Evolutionary conservation across 64 coral and sea anemone genomes (phyloP), one percentile per base, ranked within the genome.

Genomic region (Pachyseris speciosa): DNA sequence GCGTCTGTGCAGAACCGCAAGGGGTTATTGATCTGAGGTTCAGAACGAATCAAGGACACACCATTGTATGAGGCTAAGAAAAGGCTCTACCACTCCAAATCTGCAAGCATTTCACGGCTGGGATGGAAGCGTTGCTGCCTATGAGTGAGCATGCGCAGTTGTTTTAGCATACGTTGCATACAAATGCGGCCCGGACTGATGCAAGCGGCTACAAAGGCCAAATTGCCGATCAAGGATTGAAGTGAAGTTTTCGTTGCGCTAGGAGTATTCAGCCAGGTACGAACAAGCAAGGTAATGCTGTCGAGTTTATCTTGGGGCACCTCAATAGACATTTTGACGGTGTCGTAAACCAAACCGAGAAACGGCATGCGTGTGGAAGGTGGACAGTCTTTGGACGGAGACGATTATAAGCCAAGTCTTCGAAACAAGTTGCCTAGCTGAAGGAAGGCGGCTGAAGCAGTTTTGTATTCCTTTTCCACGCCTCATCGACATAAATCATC

Each of bases 121-220:
- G 80, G 80, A 9, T 9, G 3, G 33, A 84, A 84, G 37, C 37
- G 58, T 9, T 17, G 8, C 16, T 25, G 37, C 40, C 67, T 84
- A 17, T 64, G 4, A 17, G 59, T 55, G 37, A 84, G 80, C 27
- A 28, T 55, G 33, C 58, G 58, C 5, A 84, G 42, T 40, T 65
- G 57, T 8, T 66, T 30, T 13, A 84, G 36, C 57, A 66, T 11
- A 45, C 80, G 57, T 31, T 45, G 80, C 80, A 84, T 84, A n/a
- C 65, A 84, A 26, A 84, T 84, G 28, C 36, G 58, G 7, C 80
- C 80, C 10, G 80, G 80, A 30, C 80, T 84, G 22, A 84, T 84
- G 15, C 80, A 84, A 27, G 80, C 80, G 29, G 36, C 65, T 36
- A 84, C 24, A 43, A 41, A 66, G 17, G 80, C 34, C 19, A 67